Base-by-base conservation (phyloP, 2,888 invertebrate genomes). In the Neria commutata region DNA sequence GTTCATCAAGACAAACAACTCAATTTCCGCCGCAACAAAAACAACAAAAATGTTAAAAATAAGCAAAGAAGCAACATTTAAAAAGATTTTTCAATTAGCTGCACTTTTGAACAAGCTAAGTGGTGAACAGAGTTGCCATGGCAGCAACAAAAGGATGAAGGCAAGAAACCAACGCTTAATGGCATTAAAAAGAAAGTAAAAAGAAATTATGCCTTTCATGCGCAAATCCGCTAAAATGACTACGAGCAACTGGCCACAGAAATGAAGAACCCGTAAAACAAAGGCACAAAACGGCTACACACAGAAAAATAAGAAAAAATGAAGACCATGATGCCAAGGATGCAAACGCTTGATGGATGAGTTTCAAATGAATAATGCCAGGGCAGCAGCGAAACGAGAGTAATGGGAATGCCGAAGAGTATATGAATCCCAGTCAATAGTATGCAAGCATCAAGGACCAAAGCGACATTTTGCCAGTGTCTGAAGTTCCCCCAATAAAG, bases 111-210 rank as follows among this genome's bases (percentile, higher is more conserved):
- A 11, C 29, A 8, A 29, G 29, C 11, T 11, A 6, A 11, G 29
- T 6, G 6, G 11, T 29, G 6, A 29, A 29, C 29, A 29, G 11
- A 11, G 11, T 29, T 29, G 29, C 11, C 29, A 6, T 29, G 29
- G 11, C 11, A 29, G 6, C 6, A 29, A 6, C 6, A 29, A 29
- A 11, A 8, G 11, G 29, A 29, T 29, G 29, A 29, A 29, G 29
- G 6, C 29, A n/a, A n/a, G 29, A 29, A 46, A 60, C 23, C 47
- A 40, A 55, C 59, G 58, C 55, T 62, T 61, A 65, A 65, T 65
- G 61, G 65, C 57, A 62, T 57, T 65, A 55, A 59, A 65, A 57
- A 51, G n/a, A 56, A 62, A 63, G 52, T 55, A 57, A n/a, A n/a
- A n/a, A n/a, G n/a, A 59, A 58, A 37, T 50, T 49, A 19, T 49